A percentile compares a stretch with the other conserved stretches of the same genome.
Evolutionary conservation across 2,888 invertebrate genomes (phyloP).

Genomic region (Cotesia congregata): DNA sequence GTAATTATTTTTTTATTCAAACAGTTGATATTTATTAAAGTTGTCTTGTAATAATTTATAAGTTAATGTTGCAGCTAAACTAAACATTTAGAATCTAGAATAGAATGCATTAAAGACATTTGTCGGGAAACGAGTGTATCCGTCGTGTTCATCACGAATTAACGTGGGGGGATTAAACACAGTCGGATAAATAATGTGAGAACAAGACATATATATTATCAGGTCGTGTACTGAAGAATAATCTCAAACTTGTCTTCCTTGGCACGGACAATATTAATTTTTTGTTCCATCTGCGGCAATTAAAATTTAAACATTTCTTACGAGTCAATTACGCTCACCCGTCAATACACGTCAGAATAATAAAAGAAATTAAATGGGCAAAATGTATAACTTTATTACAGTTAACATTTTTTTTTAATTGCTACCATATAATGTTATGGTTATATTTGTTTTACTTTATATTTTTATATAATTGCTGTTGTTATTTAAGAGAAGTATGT

Average conservation of each 20-base stretch:
- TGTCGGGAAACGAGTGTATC: conserved; percentile 29
- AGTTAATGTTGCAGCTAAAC: not conserved
- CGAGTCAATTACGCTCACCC: not conserved
- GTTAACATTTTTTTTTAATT: not conserved
- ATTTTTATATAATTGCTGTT: not conserved
- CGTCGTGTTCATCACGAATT: conserved; percentile 39
- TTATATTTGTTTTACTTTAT: not conserved
- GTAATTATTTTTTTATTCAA: too few relatives aligned
- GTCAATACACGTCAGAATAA: not conserved
- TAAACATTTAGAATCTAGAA: not conserved
- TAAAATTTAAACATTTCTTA: not conserved
- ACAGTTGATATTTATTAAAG: not conserved
- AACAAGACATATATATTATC: conserved; percentile 11
- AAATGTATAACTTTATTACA: not conserved
- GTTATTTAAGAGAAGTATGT: not conserved
- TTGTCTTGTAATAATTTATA: not conserved
- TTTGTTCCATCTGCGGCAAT: not conserved
- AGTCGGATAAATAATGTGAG: conserved; percentile 28
- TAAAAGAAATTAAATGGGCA: not conserved
- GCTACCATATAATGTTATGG: not conserved
- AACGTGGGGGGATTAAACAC: conserved; percentile 30
- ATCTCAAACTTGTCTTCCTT: conserved; percentile 11
- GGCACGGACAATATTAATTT: not conserved
- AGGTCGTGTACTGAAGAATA: not conserved
- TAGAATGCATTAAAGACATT: conserved; percentile 16